Percentiles rank a stretch among this genome's conserved stretches.
phyloP scores from a whole-genome alignment of 2,113 vertebrate genomes.

The Tragelaphus imberbis region DNA sequence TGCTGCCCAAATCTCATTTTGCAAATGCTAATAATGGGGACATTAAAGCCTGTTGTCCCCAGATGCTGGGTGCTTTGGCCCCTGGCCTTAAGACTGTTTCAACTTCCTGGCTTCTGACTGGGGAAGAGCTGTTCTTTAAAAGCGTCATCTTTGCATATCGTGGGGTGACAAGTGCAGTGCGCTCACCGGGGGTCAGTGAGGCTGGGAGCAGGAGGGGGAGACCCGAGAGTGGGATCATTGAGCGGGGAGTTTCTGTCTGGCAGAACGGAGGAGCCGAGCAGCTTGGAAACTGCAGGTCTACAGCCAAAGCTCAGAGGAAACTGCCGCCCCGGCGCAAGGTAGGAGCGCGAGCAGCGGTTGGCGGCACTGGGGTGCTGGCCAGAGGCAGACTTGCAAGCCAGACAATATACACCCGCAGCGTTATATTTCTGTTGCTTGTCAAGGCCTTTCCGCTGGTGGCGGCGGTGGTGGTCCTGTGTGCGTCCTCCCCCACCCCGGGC shows the following conservation, averaged over 20 bases:
- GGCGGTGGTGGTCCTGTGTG: constrained; percentile 33
- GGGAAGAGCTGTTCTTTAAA: background rate
- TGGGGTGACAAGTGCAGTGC: background rate
- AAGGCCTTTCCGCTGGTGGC: constrained; percentile 43
- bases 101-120: background rate
- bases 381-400: constrained; percentile 63
- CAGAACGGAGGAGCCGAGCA: constrained; percentile 81
- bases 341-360: constrained; percentile 65
- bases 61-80: background rate
- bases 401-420: constrained; percentile 64
- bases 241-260: constrained; percentile 83
- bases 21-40: background rate
- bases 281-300: constrained; percentile 80
- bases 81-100: background rate
- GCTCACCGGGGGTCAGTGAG: background rate
- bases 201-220: background rate
- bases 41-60: background rate
- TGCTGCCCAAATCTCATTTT: background rate
- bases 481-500: background rate
- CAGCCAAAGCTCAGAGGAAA: constrained; percentile 82
- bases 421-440: constrained; percentile 76
- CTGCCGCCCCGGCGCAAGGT: constrained; percentile 79
- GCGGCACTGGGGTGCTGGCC: constrained; percentile 72
- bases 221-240: constrained; percentile 55
- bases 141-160: background rate